Conservation (phyloP, 2,797 vertebrate species). For the Coluber constrictor region DNA sequence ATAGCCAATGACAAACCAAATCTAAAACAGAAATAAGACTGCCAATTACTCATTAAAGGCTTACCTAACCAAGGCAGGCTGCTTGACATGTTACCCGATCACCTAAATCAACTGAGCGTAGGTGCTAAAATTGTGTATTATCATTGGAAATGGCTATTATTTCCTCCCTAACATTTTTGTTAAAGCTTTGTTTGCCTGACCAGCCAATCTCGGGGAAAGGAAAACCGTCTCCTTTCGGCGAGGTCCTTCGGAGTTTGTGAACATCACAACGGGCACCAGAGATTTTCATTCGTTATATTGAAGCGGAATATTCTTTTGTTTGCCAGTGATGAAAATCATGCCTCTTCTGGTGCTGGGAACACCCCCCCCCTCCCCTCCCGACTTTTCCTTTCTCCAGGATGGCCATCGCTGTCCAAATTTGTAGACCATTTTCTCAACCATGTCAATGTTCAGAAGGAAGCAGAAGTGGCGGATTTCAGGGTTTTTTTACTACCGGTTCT, state of each 20-base stretch:
- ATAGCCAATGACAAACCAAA: constrained; percentile 95
- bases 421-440: neutral
- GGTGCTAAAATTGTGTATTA: constrained; percentile 98
- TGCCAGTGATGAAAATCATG: neutral
- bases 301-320: constrained; percentile 49
- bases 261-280: constrained; percentile 59
- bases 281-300: constrained; percentile 59
- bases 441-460: neutral
- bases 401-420: neutral
- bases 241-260: constrained; percentile 64
- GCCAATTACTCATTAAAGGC: constrained; percentile 98
- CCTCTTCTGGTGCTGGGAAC: constrained; percentile 50
- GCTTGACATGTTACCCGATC: constrained; percentile 86
- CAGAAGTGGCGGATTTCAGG: no score
- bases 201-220: constrained; percentile 62
- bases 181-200: constrained; percentile 82
- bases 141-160: constrained; percentile 99
- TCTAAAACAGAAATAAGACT: constrained; percentile 97
- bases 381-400: constrained; percentile 9
- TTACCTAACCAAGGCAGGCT: constrained; percentile 87
- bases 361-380: no score
- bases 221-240: constrained; percentile 60
- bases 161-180: constrained; percentile 98
- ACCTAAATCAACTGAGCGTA: constrained; percentile 96
- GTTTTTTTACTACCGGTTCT: no score